Evolutionary conservation across 2,797 vertebrate genomes (phyloP).

Genomic region (Crax fasciolata): DNA sequence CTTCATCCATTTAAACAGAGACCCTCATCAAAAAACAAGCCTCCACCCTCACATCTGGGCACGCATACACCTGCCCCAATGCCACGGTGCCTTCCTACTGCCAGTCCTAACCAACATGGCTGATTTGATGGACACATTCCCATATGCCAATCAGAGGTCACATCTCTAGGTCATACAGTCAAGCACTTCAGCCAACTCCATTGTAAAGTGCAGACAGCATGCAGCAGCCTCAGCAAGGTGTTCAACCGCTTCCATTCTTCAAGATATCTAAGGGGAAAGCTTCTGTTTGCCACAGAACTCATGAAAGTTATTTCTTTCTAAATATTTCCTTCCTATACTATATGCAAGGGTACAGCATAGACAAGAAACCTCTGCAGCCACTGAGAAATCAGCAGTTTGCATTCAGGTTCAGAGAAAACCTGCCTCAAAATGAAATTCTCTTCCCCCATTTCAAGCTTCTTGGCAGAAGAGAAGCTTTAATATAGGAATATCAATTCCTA

Average conservation of each 20-base stretch:
- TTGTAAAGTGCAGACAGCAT: background rate
- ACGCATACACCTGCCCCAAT: fast-evolving
- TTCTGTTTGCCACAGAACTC: fast-evolving
- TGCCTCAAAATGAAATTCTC: background rate
- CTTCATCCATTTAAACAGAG: background rate
- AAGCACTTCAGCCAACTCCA: background rate
- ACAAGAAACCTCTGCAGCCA: background rate
- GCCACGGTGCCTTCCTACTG: background rate
- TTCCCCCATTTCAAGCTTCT: background rate
- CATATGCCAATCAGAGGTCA: fast-evolving
- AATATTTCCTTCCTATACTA: background rate
- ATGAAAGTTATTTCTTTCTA: background rate
- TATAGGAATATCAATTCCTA: background rate
- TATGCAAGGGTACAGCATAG: background rate
- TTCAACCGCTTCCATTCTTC: background rate
- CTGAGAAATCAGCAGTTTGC: background rate
- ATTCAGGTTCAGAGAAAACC: background rate
- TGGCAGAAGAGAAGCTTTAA: background rate
- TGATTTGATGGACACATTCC: background rate
- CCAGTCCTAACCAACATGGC: background rate
- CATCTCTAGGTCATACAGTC: background rate
- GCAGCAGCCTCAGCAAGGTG: background rate
- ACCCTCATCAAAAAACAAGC: background rate
- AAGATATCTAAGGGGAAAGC: background rate
- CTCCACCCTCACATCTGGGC: fast-evolving